Base-by-base conservation (phyloP, 1,140 invertebrate genomes). In the Diploscapter pachys region DNA sequence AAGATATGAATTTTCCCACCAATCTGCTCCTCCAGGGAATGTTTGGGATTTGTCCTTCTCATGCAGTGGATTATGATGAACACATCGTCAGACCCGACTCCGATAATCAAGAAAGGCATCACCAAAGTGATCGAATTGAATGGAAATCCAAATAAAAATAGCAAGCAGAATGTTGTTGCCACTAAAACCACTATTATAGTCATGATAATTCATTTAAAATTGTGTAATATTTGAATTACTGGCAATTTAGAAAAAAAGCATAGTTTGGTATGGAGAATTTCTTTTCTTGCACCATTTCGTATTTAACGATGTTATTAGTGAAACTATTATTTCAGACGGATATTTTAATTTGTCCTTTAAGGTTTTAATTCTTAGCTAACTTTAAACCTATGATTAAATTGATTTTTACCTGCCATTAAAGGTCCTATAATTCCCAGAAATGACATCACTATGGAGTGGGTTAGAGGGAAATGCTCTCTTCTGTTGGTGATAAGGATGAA, bases 101-200 rank as follows among this genome's bases (percentile, higher is more conserved):
- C 78, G 48, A 79, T 79, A 55, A 79, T 76, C n/a, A 79, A 53
- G 51, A 79, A 79, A 31, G 78, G 78, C 78, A 79, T 79, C 2
- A 79, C 77, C 3, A 79, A 53, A n/a, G 77, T 79, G 49, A 79
- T 79, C 4, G 78, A 79, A 54, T 79, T 79, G 72, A 79, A 79
- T 9, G 78, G 76, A 49, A 79, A 49, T 9, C 78, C 78, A 11
- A 79, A 62, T 1, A 79, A 56, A 50, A 75, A 67, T n/a, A 79
- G 61, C 31, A 79, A 62, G 49, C 78, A 59, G 53, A 79, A 79
- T 3, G 63, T 75, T 55, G 65, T 66, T 31, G 51, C 68, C 4
- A 49, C 66, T 68, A 53, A 48, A 59, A 59, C 55, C 48, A 48
- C 8, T 57, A 56, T 53, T 53, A 78, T 49, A 75, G 63, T 11